Evolutionary conservation across 2,888 invertebrate species (phyloP), one percentile per base, ranked within the genome.

Genomic region (Lissocephala sabroskyi): DNA sequence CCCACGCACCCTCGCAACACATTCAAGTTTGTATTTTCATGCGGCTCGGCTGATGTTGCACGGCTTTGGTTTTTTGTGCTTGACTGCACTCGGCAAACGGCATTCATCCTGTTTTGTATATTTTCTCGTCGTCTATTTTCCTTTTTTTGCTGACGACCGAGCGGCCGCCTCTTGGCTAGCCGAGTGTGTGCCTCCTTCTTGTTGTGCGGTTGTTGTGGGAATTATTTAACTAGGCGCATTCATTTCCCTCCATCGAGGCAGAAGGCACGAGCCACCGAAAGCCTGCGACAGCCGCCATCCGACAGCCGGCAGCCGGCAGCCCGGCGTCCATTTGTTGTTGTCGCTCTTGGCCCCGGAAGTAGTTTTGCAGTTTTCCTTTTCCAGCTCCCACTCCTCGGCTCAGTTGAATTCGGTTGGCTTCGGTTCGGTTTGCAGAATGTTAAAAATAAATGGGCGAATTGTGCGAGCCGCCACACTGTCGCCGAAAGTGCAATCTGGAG

Each of bases 401-500:
- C n/a, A n/a, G n/a, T n/a, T n/a, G n/a, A n/a, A n/a, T n/a, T n/a
- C n/a, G n/a, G n/a, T n/a, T n/a, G n/a, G n/a, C n/a, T n/a, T n/a
- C n/a, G n/a, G n/a, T n/a, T n/a, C n/a, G 7, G 18, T 49, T 32
- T 45, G 52, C 44, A 46, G 50, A 59, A 50, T 36, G 35, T 29
- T 46, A 42, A 52, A 56, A 55, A 59, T 63, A 66, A 71, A 67
- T 61, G 56, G 55, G 39, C 65, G 51, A 65, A 44, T 45, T 50
- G 51, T 56, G 65, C 73, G 18, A n/a, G n/a, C n/a, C 26, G 75
- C 57, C 70, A 61, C 41, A 44, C 45, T 59, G 71, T 62, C 71
- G 76, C 71, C 71, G 41, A 57, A 59, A 71, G 48, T 71, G 75
- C 71, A 71, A 77, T 71, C 75, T 56, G 43, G 43, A 54, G 65